Evolutionary conservation across 2,888 invertebrate genomes (phyloP), one percentile per base, ranked within the genome.

Genomic region (Amphipyra berbera): DNA sequence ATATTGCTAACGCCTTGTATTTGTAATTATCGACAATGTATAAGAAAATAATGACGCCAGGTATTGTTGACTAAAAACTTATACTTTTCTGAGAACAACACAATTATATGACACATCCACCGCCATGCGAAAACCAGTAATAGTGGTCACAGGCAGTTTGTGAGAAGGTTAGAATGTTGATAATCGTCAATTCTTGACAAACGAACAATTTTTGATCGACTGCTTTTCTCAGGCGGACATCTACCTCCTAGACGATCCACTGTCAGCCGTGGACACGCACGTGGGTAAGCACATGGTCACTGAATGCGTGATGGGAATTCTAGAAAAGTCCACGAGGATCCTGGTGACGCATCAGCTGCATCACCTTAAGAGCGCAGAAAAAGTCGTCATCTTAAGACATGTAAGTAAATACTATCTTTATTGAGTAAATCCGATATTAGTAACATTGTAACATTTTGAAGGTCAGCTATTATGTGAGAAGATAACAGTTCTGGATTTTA

Each of bases 261-360:
- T 97, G 12, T 97, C 97, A 33, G 97, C 97, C 0, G 97, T 97
- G 7, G 97, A 97, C 86, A 95, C 96, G 0, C 96, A 96, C 74
- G 97, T 97, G 0, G 96, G 97, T n/a, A 95, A 96, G 74, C 96
- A 97, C 78, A 91, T 97, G 33, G 96, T 97, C 76, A 95, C 96
- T 12, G 95, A 97, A 86, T 97, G 97, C 70, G 95, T 97, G 21
- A 93, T 91, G 74, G 95, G 95, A 0, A 90, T 95, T 44, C 89
- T 97, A 57, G 90, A 94, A 13, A 91, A 96, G 60, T 96, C 96
- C 82, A 97, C 97, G 2, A 95, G 97, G 46, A 96, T 98, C 68
- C 95, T 98, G 6, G 97, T 97, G 59, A 98, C 98, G 0, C 98
- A 98, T 88, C 98, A 98, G 85, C 90, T 98, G n/a, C 98, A 98